Percentiles rank a stretch among this genome's conserved stretches.
These are phyloP conservation scores for Lagodon rhomboides DNA, from an alignment of 2,797 vertebrate species.

Conservation along the genomic window DNA sequence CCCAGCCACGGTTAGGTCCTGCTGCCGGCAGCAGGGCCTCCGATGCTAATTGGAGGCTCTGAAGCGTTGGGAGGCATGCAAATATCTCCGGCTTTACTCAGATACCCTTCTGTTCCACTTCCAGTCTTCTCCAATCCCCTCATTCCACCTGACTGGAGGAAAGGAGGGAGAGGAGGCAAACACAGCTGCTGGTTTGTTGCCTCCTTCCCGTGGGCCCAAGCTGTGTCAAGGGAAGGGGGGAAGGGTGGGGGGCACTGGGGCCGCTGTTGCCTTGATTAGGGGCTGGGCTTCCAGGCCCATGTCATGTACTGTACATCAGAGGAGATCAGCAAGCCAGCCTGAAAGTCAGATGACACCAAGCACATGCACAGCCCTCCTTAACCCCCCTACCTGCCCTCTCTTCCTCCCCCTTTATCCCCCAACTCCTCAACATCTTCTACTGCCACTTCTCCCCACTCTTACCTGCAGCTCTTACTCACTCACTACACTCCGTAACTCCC, in stretches of 20 bases:
- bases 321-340: slow-evolving; percentile 92
- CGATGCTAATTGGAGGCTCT: slow-evolving; percentile 79
- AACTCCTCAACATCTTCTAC: slow-evolving; percentile 14
- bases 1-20: slow-evolving; percentile 44
- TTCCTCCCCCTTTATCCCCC: slow-evolving; percentile 25
- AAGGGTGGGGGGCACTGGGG: slow-evolving; percentile 73
- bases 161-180: slow-evolving; percentile 54
- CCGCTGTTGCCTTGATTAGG: slow-evolving; percentile 87
- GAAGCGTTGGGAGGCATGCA: slow-evolving; percentile 77
- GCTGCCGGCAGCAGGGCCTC: slow-evolving; percentile 59
- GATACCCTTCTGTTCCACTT: slow-evolving; percentile 82
- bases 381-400: slow-evolving; percentile 2
- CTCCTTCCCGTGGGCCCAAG: slow-evolving; percentile 78
- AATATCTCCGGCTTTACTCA: slow-evolving; percentile 80
- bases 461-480: slow-evolving; percentile 24
- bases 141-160: slow-evolving; percentile 92
- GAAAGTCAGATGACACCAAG: slow-evolving; percentile 94
- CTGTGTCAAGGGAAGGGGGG: slow-evolving; percentile 62
- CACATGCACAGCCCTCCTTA: slow-evolving; percentile 78
- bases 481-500: neutral
- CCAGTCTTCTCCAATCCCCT: slow-evolving; percentile 87
- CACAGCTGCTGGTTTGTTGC: slow-evolving; percentile 87
- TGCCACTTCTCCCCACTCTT: slow-evolving; percentile 8
- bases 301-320: slow-evolving; percentile 96
- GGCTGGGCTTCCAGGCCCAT: slow-evolving; percentile 87